These are phyloP conservation scores for Clinocottus analis DNA, from an alignment of 2,113 vertebrate genomes.

Conservation along the genomic window DNA sequence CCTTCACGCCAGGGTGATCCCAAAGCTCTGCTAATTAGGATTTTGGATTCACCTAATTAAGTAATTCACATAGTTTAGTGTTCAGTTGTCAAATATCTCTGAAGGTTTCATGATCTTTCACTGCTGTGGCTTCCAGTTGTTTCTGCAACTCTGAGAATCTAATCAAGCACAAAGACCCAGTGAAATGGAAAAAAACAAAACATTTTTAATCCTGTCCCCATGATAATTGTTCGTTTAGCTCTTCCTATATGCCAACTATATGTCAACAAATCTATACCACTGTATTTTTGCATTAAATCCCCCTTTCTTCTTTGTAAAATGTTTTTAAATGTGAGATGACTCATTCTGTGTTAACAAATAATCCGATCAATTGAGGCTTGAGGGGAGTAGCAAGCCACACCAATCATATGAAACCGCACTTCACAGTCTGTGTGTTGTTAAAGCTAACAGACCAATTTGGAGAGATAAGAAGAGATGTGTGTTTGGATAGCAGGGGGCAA, in stretches of 20 bases:
- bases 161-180: constrained; percentile 1
- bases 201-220: neutral
- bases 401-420: neutral
- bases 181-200: neutral
- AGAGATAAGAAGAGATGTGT: neutral
- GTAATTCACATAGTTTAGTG: neutral
- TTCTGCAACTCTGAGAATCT: constrained; percentile 16
- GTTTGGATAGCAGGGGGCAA: neutral
- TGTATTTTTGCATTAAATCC: neutral
- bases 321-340: neutral
- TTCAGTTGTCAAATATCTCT: neutral
- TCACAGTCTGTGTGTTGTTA: neutral
- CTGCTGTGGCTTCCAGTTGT: neutral
- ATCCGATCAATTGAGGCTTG: neutral
- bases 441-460: neutral
- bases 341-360: neutral
- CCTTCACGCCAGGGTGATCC: neutral
- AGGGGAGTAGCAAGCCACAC: neutral
- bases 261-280: neutral
- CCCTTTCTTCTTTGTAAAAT: neutral
- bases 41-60: neutral
- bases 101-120: neutral
- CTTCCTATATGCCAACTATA: neutral
- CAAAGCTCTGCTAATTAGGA: neutral
- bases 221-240: neutral